Conservation (phyloP, 2,113 vertebrate genomes). For the Sus scrofa region DNA sequence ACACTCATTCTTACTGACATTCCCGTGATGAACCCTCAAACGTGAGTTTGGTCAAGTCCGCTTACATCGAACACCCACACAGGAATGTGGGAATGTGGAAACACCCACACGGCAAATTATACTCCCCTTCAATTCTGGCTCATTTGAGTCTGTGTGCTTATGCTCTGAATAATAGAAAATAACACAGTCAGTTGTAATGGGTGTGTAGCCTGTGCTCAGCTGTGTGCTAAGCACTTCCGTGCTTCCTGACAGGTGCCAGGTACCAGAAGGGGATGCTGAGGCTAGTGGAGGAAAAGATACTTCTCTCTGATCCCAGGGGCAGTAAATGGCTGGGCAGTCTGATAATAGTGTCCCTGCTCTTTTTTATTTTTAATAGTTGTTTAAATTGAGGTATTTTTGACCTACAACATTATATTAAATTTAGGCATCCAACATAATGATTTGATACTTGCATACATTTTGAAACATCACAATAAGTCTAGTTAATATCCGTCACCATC, state of each 20-base stretch:
- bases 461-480: too few species aligned
- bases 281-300: too few species aligned
- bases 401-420: too few species aligned
- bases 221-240: rapidly evolving
- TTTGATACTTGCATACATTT: too few species aligned
- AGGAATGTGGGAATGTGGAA: too few species aligned
- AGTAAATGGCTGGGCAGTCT: rapidly evolving
- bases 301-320: not conserved
- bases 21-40: not conserved
- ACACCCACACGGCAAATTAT: too few species aligned
- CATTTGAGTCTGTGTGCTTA: not conserved
- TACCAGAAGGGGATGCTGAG: not conserved
- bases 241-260: rapidly evolving
- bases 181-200: not conserved
- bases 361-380: too few species aligned
- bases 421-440: too few species aligned
- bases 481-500: too few species aligned
- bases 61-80: not conserved
- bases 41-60: too few species aligned
- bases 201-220: rapidly evolving
- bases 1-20: not conserved
- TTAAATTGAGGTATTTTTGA: too few species aligned
- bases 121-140: not conserved
- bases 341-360: not conserved
- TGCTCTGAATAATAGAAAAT: not conserved